Evolutionary conservation across 2,888 invertebrate species (phyloP), one percentile per base, ranked within the genome.

Genomic region (Tinea semifulvella): DNA sequence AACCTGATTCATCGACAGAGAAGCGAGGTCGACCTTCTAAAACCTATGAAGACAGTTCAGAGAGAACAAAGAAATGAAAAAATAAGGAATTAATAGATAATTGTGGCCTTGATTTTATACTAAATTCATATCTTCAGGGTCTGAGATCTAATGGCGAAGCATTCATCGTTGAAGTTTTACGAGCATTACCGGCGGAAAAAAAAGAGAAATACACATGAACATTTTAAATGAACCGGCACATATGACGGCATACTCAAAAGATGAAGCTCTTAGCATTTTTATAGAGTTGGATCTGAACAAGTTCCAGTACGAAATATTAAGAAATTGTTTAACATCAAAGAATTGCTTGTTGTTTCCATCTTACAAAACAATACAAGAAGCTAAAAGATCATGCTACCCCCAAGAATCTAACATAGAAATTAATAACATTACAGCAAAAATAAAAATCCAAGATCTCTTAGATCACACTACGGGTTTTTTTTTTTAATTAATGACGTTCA

Each of bases 401-500:
- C 25, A 36, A 13, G 14, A 36, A 13, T 44, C 44, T 10, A 18
- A 16, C 22, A 38, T 44, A 22, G 25, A 20, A 36, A 44, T 44
- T 16, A 44, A 19, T 7, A 36, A 44, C 22, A 44, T 35, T 13
- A 19, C 19, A 20, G 44, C 44, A 3, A 3, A 43, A 10, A 28
- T 49, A 19, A 50, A 14, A 19, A n/a, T 49, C 42, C 45, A 50
- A 49, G 48, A 49, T 47, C 44, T 54, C 45, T 50, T 50, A 16
- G 50, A 52, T 40, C 50, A 53, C 35, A 51, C 49, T 51, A 47
- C 42, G 38, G 47, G 47, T 43, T 42, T 48, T 46, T 52, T 36
- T 47, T 50, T 42, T 14, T 20, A 22, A 52, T 51, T 42, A 47
- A 52, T 47, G 47, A 39, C 19, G 48, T 31, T 27, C 35, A 49